Percentiles rank a stretch among this genome's conserved stretches.
Evolutionary conservation across 2,113 vertebrate species (phyloP).

Genomic region (Progne subis): DNA sequence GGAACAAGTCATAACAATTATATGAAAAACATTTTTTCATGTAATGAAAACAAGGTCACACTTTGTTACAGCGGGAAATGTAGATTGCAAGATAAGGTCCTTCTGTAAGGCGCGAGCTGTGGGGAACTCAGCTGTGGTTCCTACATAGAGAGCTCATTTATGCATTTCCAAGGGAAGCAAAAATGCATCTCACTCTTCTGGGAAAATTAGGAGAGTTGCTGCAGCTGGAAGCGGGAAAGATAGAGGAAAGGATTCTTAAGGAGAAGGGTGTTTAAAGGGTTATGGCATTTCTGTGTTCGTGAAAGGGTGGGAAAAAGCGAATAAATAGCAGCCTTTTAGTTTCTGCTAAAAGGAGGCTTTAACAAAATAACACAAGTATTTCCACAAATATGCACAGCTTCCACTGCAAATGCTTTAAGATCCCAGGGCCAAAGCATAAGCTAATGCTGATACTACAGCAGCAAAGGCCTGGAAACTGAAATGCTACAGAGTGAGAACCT

Average conservation of each 20-base stretch:
- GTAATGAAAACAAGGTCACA: conserved; percentile 77
- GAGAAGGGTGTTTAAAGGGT: conserved; percentile 52
- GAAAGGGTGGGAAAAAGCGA: conserved; percentile 55
- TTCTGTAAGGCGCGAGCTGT: conserved; percentile 73
- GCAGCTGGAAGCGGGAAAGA: conserved; percentile 75
- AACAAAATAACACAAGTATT: conserved; percentile 17
- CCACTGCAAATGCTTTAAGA: neutral
- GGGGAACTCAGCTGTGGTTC: conserved; percentile 76
- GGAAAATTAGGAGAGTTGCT: conserved; percentile 71
- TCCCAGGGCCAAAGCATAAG: neutral
- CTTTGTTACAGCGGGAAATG: conserved; percentile 76
- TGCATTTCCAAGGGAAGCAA: conserved; percentile 76
- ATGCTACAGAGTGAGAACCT: neutral
- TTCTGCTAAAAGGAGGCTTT: conserved; percentile 52
- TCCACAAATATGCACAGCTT: neutral
- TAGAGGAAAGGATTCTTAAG: conserved; percentile 62
- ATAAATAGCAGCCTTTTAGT: conserved; percentile 55
- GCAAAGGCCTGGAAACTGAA: neutral
- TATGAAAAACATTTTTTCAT: conserved; percentile 69
- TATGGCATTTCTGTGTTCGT: conserved; percentile 27
- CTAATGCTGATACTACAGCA: neutral
- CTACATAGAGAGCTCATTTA: conserved; percentile 81
- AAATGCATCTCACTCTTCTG: conserved; percentile 66
- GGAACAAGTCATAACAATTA: conserved; percentile 46
- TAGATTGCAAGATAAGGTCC: conserved; percentile 79